A percentile compares a stretch with the other conserved stretches of the same genome.
Evolutionary conservation across 2,888 invertebrate genomes (phyloP).

Genomic region (Teleogryllus oceanicus): DNA sequence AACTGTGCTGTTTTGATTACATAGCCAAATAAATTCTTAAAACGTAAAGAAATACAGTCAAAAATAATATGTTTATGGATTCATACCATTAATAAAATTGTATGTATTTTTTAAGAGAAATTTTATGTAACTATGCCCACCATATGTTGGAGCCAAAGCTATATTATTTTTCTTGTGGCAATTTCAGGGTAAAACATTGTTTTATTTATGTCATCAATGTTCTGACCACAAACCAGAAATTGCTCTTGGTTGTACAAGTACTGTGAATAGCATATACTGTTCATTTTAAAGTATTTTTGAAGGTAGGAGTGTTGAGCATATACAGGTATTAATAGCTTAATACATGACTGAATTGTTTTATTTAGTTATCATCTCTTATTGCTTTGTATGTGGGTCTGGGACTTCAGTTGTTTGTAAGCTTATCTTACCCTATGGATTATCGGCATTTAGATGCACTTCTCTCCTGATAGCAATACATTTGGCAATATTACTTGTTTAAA

Average conservation of each 20-base stretch:
- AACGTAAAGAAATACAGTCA: too few relatives aligned
- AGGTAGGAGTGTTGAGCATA: background rate
- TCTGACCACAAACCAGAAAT: constrained; percentile 35
- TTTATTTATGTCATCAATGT: constrained; percentile 21
- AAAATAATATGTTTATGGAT: too few relatives aligned
- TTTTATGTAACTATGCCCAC: background rate
- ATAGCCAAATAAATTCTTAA: too few relatives aligned
- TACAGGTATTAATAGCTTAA: background rate
- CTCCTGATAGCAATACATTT: background rate
- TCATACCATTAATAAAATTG: too few relatives aligned
- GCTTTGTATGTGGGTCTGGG: too few relatives aligned
- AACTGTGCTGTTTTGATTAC: too few relatives aligned
- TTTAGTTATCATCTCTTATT: too few relatives aligned
- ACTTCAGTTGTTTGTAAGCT: too few relatives aligned
- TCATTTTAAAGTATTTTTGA: background rate
- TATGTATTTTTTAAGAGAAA: too few relatives aligned
- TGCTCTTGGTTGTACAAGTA: constrained; percentile 32
- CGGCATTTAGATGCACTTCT: background rate
- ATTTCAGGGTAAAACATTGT: constrained; percentile 20
- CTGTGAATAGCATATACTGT: background rate
- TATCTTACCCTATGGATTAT: too few relatives aligned
- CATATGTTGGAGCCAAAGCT: background rate
- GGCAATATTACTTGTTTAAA: constrained; percentile 3
- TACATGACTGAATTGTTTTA: background rate
- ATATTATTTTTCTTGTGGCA: constrained; percentile 22